A percentile compares a stretch with the other conserved stretches of the same genome.
Evolutionary conservation across 2,797 vertebrate species (phyloP).

Genomic region (Protonibea diacanthus): DNA sequence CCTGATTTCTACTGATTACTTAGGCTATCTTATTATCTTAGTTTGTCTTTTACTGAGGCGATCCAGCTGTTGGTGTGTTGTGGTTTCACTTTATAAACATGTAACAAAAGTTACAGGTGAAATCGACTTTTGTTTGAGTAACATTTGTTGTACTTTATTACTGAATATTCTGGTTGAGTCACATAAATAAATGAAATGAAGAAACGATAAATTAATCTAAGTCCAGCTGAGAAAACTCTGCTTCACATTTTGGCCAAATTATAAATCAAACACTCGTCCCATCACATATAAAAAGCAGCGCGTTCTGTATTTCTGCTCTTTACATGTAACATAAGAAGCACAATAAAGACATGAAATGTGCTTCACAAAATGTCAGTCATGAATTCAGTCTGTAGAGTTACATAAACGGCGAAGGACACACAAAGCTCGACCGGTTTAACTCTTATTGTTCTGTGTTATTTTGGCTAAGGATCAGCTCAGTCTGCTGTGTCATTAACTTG

Average conservation of each 20-base stretch:
- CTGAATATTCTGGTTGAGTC: too few relatives aligned
- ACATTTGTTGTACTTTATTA: too few relatives aligned
- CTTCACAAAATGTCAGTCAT: constrained; percentile 17
- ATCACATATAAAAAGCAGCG: neutral
- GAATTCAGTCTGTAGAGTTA: constrained; percentile 6
- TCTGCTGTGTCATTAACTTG: constrained; percentile 71
- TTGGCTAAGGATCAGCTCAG: constrained; percentile 36
- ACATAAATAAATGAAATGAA: too few relatives aligned
- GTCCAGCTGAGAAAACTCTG: neutral
- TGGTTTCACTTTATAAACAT: too few relatives aligned
- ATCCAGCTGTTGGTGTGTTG: neutral
- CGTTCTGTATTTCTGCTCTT: neutral
- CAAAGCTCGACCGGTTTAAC: constrained; percentile 18
- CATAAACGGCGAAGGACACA: constrained; percentile 11
- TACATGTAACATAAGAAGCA: neutral
- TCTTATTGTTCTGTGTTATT: constrained; percentile 38
- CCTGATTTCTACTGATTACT: neutral
- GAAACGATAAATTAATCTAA: neutral
- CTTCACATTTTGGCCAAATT: neutral
- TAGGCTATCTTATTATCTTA: neutral
- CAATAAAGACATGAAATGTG: neutral
- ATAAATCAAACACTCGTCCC: neutral
- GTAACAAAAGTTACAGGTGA: neutral
- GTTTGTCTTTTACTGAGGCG: neutral
- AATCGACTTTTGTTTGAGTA: neutral